Percentiles rank a stretch among this genome's conserved stretches.
phyloP scores from a whole-genome alignment of 2,888 invertebrate species.

The Poecilus cupreus region DNA sequence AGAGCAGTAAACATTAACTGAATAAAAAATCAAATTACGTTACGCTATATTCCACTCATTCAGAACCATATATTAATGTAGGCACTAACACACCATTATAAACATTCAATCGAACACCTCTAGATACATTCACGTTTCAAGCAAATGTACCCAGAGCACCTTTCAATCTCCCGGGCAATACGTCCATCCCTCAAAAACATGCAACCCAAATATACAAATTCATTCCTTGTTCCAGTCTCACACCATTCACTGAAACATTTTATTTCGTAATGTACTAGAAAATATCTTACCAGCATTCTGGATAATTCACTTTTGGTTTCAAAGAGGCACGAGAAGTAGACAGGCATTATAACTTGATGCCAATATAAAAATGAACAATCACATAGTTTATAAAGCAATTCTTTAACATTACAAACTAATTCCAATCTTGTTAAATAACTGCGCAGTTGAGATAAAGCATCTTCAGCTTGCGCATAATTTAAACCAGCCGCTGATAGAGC shows the following conservation, averaged over 20 bases:
- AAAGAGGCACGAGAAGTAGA: slow-evolving; percentile 84
- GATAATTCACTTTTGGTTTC: slow-evolving; percentile 80
- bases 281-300: slow-evolving; percentile 75
- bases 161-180: too few species aligned
- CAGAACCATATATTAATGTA: too few species aligned
- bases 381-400: slow-evolving; percentile 77
- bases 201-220: too few species aligned
- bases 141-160: too few species aligned
- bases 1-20: slow-evolving; percentile 70
- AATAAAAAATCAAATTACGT: slow-evolving; percentile 63
- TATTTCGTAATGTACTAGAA: too few species aligned
- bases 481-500: slow-evolving; percentile 75
- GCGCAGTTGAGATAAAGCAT: slow-evolving; percentile 78
- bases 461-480: slow-evolving; percentile 76
- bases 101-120: too few species aligned
- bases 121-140: too few species aligned
- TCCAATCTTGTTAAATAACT: slow-evolving; percentile 80
- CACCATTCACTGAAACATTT: too few species aligned
- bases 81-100: too few species aligned
- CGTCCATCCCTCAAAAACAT: too few species aligned
- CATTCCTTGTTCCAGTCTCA: too few species aligned
- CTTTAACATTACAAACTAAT: slow-evolving; percentile 77
- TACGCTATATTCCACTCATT: neutral
- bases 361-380: slow-evolving; percentile 87
- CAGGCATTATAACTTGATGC: slow-evolving; percentile 85